Evolutionary conservation across 1,140 invertebrate species (phyloP).

Genomic region (Heliconius himera): DNA sequence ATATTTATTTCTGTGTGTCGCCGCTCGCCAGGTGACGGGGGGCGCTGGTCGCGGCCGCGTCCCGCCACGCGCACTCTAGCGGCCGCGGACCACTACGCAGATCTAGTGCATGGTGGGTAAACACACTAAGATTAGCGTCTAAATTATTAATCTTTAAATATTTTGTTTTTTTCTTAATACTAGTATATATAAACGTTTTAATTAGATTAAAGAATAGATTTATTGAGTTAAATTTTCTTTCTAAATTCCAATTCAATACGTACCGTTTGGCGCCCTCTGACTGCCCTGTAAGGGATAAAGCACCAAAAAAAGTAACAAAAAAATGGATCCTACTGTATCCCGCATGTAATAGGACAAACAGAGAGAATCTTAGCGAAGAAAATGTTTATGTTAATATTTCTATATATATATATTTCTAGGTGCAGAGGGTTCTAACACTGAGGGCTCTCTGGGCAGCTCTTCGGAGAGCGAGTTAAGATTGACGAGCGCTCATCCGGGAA

Average conservation of each 20-base stretch:
- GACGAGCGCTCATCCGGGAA: slow-evolving; percentile 49
- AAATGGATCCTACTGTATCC: too few species aligned
- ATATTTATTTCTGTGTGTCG: background rate
- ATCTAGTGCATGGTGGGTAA: slow-evolving; percentile 53
- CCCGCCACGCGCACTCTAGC: slow-evolving; percentile 68
- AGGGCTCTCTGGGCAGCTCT: slow-evolving; percentile 68
- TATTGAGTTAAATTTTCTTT: too few species aligned
- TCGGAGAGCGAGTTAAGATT: slow-evolving; percentile 74
- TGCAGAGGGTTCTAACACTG: slow-evolving; percentile 21
- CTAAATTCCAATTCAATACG: too few species aligned
- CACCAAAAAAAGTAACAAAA: too few species aligned
- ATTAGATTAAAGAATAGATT: too few species aligned
- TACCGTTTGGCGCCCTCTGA: too few species aligned
- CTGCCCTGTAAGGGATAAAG: too few species aligned
- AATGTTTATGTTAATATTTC: background rate
- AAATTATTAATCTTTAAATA: background rate
- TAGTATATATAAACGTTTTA: too few species aligned
- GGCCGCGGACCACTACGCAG: slow-evolving; percentile 59
- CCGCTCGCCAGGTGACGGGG: slow-evolving; percentile 8
- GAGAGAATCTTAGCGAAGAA: too few species aligned
- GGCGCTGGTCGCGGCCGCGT: slow-evolving; percentile 57
- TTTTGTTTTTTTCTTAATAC: too few species aligned
- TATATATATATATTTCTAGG: too few species aligned
- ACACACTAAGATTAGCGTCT: background rate
- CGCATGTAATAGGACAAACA: background rate